Conservation (phyloP, 53 echinoderm and acorn worm species). For the Mesocentrotus franciscanus region DNA sequence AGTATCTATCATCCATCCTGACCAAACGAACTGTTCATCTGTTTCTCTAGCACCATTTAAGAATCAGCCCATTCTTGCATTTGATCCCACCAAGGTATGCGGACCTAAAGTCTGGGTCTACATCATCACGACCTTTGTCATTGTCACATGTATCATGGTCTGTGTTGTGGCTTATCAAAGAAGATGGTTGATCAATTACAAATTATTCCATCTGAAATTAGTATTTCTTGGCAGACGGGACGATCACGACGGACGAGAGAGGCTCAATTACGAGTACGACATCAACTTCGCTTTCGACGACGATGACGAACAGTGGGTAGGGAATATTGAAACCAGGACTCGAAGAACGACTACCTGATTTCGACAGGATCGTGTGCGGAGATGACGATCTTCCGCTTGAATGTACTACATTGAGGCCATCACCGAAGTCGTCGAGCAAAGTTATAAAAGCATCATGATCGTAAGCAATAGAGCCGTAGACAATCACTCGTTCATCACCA, state of each 20-base stretch:
- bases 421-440: slow-evolving; percentile 15
- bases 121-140: too few species aligned
- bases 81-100: too few species aligned
- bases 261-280: background rate
- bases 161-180: too few species aligned
- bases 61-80: too few species aligned
- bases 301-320: slow-evolving; percentile 5
- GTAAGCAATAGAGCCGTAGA: background rate
- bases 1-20: background rate
- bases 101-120: too few species aligned
- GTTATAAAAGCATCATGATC: slow-evolving; percentile 4
- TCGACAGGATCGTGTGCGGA: slow-evolving; percentile 13
- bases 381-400: slow-evolving; percentile 36
- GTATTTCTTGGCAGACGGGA: background rate
- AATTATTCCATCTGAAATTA: too few species aligned
- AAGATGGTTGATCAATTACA: too few species aligned
- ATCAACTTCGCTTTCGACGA: slow-evolving; percentile 4
- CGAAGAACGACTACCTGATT: background rate
- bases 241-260: background rate
- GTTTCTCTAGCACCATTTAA: too few species aligned
- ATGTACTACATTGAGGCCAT: slow-evolving; percentile 55
- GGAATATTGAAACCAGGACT: background rate
- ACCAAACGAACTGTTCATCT: too few species aligned
- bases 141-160: too few species aligned
- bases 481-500: slow-evolving; percentile 24